Base-by-base conservation (phyloP, 2,888 invertebrate genomes). In the Adelphocoris suturalis region DNA sequence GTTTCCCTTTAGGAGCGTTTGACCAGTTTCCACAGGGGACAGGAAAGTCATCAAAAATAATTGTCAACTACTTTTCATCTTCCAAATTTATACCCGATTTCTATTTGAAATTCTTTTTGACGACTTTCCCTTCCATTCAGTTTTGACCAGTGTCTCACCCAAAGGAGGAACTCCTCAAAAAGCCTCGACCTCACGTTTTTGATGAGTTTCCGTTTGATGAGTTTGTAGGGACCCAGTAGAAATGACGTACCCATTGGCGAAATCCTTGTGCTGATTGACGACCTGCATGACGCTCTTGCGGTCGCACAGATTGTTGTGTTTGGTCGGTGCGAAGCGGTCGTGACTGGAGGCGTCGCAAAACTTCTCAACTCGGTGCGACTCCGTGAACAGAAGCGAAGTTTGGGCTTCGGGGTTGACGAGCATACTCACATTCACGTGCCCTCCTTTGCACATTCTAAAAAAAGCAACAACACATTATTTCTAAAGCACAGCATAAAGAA, bases 281-380 rank as follows among this genome's bases (percentile, higher is more conserved):
- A 96, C 94, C 90, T 95, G 95, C 92, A 95, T 93, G 1, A 95
- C 94, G 92, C 95, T 95, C 78, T 94, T 94, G 46, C 95, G 94
- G 89, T 94, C 94, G 92, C 96, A 96, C 28, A 96, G 93, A 52
- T 95, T 94, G 92, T 96, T 96, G 91, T 96, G 96, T 93, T 95
- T 95, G 28, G 95, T 96, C 0, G 96, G 96, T 0, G 95, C 95
- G 90, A 94, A 94, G 5, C 94, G 93, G 92, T 96, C 95, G 93
- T 96, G 96, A 57, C 93, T 95, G 27, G 94, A 94, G 61, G 94
- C 94, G 92, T 96, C 95, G 92, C 96, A 96, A 92, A 96, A 96
- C 93, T 94, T 94, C 7, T 94, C 94, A 14, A 95, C 94, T 91
- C 93, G 93, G 7, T 94, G 94, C 0, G 94, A 93, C 92, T 94